phyloP scores from a whole-genome alignment of 2,797 vertebrate genomes.

The Yasuhikotakia modesta region DNA sequence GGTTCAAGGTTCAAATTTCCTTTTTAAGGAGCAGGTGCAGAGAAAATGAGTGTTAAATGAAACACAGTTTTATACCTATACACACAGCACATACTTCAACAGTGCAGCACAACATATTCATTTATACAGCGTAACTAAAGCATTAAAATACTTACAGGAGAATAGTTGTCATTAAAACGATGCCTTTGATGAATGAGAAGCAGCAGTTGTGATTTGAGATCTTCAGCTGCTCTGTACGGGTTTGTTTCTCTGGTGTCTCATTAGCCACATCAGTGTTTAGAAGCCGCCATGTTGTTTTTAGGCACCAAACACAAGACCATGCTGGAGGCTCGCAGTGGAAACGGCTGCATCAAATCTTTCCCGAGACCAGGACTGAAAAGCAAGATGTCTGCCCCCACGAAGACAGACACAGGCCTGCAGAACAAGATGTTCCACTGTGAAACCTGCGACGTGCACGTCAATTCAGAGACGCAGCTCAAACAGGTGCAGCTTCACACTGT shows the following conservation, averaged over 20 bases:
- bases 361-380: constrained; percentile 89
- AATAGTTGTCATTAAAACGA: constrained; percentile 42
- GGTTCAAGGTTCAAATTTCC: background rate
- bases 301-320: constrained; percentile 99
- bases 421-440: constrained; percentile 99
- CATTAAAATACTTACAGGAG: background rate
- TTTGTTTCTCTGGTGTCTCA: constrained; percentile 3
- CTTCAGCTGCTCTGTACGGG: constrained; percentile 65
- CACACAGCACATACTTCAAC: constrained; percentile 54
- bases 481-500: constrained; percentile 86
- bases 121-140: background rate
- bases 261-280: constrained; percentile 8
- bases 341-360: constrained; percentile 95
- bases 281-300: constrained; percentile 66
- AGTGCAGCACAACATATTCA: background rate
- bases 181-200: constrained; percentile 2
- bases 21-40: background rate
- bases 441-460: constrained; percentile 97
- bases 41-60: constrained; percentile 5
- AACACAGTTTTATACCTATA: constrained; percentile 61
- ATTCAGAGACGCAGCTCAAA: constrained; percentile 98
- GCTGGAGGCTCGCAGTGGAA: constrained; percentile 92
- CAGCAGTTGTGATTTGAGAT: constrained; percentile 50
- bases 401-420: constrained; percentile 88
- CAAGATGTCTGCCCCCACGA: constrained; percentile 80